Percentiles rank a stretch among this genome's conserved stretches.
phyloP scores from a whole-genome alignment of 2,113 vertebrate species.

The Axis porcinus region DNA sequence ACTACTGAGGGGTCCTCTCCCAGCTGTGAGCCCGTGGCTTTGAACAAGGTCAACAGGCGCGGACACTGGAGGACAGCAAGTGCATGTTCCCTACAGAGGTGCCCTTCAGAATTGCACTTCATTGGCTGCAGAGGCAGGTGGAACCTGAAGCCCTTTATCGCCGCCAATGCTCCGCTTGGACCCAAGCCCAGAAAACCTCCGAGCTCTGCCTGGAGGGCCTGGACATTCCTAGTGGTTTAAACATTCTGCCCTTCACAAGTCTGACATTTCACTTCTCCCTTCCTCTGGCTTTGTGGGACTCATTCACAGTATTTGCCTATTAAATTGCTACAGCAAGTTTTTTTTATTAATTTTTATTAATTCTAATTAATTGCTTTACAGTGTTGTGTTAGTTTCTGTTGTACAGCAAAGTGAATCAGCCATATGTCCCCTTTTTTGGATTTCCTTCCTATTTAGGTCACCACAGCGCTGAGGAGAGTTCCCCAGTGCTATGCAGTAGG shows the following conservation, averaged over 20 bases:
- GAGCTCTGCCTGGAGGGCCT: not conserved
- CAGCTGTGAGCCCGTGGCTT: not conserved
- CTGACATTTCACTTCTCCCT: slow-evolving; percentile 41
- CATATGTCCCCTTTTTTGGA: not conserved
- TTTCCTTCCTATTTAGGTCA: not conserved
- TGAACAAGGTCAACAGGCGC: not conserved
- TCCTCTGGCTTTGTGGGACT: slow-evolving; percentile 33
- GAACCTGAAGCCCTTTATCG: not conserved
- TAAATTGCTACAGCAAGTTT: not conserved
- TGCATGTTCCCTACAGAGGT: not conserved
- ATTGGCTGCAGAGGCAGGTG: not conserved
- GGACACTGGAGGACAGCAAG: not conserved
- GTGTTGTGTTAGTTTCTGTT: not conserved
- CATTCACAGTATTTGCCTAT: not conserved
- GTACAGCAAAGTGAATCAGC: not conserved
- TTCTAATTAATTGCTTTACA: not conserved
- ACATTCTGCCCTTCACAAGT: slow-evolving; percentile 26
- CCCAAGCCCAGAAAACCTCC: not conserved
- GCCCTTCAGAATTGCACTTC: not conserved
- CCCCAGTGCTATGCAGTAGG: not conserved
- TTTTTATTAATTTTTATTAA: not conserved
- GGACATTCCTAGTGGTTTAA: slow-evolving; percentile 22
- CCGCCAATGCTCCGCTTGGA: not conserved
- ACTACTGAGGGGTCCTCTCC: not conserved
- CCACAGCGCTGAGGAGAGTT: not conserved